These are phyloP conservation scores for Ceriagrion tenellum DNA, from an alignment of 2,888 invertebrate genomes.

Conservation along the genomic window DNA sequence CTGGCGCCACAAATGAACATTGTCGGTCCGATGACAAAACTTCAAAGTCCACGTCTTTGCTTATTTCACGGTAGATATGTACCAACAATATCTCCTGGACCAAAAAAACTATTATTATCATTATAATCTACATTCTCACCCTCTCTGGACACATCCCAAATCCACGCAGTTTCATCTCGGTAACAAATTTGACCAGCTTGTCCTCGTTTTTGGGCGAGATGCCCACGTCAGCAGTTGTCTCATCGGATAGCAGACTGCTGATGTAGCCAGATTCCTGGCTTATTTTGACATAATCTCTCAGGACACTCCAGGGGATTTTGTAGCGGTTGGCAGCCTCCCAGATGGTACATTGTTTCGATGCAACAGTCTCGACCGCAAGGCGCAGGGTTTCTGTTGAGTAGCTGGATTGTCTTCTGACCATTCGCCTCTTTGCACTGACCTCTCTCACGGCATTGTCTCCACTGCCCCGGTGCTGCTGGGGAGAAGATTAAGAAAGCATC, in stretches of 20 bases:
- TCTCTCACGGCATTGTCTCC: no score
- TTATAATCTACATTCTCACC: neutral
- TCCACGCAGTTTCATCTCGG: neutral
- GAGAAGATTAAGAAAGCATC: no score
- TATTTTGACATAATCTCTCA: neutral
- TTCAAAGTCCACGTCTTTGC: no score
- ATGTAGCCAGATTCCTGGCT: neutral
- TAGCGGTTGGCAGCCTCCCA: neutral
- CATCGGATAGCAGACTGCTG: neutral
- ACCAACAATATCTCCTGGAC: no score
- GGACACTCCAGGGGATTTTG: neutral
- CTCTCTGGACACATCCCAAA: neutral
- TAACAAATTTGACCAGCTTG: neutral
- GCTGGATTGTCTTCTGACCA: no score
- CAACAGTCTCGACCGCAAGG: neutral
- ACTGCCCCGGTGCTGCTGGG: no score
- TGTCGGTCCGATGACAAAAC: no score
- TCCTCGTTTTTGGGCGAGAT: neutral
- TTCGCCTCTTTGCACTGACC: neutral
- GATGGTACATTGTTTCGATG: neutral
- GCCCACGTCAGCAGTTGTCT: neutral
- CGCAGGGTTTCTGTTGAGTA: neutral
- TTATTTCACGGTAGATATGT: no score
- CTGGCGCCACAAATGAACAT: no score
- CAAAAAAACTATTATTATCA: no score